phyloP scores from a whole-genome alignment of 2,797 vertebrate species.

The Premnoplex brunnescens region DNA sequence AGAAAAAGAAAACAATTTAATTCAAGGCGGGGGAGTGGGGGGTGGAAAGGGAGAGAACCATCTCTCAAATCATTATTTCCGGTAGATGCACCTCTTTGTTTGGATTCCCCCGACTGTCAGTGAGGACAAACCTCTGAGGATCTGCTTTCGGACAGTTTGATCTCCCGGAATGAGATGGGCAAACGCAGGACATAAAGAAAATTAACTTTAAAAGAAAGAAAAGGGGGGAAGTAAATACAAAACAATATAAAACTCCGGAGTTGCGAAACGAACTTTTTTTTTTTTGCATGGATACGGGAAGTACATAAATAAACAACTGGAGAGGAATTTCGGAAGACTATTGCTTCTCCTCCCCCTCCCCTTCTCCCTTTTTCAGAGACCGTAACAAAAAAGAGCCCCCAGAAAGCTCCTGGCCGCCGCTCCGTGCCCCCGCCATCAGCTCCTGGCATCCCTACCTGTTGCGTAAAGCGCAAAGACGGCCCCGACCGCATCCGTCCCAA shows the following conservation, averaged over 20 bases:
- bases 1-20: slow-evolving; percentile 9
- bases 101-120: slow-evolving; percentile 73
- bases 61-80: slow-evolving; percentile 77
- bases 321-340: slow-evolving; percentile 35
- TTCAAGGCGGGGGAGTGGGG: background rate
- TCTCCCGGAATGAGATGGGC: slow-evolving; percentile 9
- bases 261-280: slow-evolving; percentile 53
- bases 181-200: background rate
- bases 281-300: slow-evolving; percentile 24
- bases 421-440: background rate
- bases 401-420: slow-evolving; percentile 18
- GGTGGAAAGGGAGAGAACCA: slow-evolving; percentile 30
- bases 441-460: slow-evolving; percentile 88
- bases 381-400: background rate
- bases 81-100: slow-evolving; percentile 82
- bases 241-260: background rate
- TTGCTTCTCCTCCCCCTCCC: background rate
- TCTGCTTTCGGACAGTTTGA: slow-evolving; percentile 43
- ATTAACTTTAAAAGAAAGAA: background rate
- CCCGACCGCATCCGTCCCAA: background rate
- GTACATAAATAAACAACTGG: slow-evolving; percentile 35
- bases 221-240: background rate
- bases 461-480: slow-evolving; percentile 68
- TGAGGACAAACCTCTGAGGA: slow-evolving; percentile 51
- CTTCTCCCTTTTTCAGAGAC: background rate